Evolutionary conservation across 2,113 vertebrate genomes (phyloP), one percentile per base, ranked within the genome.

Genomic region (Laticauda laticaudata): DNA sequence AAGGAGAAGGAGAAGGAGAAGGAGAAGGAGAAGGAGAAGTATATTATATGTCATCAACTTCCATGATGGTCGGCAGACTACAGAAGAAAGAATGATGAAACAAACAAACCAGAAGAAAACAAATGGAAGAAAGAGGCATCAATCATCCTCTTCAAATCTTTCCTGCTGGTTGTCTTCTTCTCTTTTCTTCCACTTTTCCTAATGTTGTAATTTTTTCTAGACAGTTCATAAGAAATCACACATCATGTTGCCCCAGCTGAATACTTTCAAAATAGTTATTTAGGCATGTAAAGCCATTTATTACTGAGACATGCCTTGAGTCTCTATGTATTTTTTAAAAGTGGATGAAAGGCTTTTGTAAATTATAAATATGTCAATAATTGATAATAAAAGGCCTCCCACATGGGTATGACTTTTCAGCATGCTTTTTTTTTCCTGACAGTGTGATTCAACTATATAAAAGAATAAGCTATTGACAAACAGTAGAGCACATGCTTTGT

Each of bases 401-500:
- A 43, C 69, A 53, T 39, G 75, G 45, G n/a, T 11, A 57, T 39
- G 39, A 61, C 6, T 51, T 48, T 90, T 48, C 57, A 8, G 0
- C 61, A 29, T 4, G 12, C 29, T 61, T 23, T 89, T 45, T 45
- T 45, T 81, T n/a, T 39, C 39, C 89, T 91, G 11, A 2, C 34
- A 10, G 15, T 14, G 55, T 90, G 89, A 91, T 64, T 94, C 88
- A 75, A 4, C 3, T 1, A 0, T 3, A 45, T 15, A 24, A 86
- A 29, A 11, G 2, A 56, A 4, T 20, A 94, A 93, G 6, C 90
- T 54, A 81, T 26, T 45, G 93, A 96, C 86, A 59, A 9, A 0
- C 90, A 56, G 54, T 89, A 90, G 45, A 95, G 14, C 54, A 91
- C 48, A 93, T 48, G 34, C 81, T 94, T 94, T 0, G 0, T 69